Evolutionary conservation across 1,140 invertebrate species (phyloP), one percentile per base, ranked within the genome.

Genomic region (Zelostemma sp.): DNA sequence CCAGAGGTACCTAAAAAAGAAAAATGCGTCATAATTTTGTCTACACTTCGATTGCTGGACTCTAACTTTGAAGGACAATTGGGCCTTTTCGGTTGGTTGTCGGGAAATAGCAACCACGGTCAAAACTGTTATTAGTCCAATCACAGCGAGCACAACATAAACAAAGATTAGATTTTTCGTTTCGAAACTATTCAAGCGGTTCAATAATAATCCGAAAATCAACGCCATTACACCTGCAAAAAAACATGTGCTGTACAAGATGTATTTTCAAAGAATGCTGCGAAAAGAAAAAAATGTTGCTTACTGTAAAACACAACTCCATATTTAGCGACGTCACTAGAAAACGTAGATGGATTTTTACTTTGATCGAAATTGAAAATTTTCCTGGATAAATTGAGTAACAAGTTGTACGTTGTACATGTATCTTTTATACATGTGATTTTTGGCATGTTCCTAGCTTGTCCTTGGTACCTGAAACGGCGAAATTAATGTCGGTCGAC

Each of bases 301-400:
- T 87, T 76, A 89, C 88, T 86, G 38, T 90, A 88, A 1, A 88
- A 70, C 6, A 86, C 74, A 25, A 90, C 86, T 21, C 86, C 86
- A 35, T 84, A 80, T 73, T 90, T 91, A 5, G 89, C 89, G 15
- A 91, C 87, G 19, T 56, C 80, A 15, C 85, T 87, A 0, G 90
- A 90, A 43, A 90, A 84, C 0, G 80, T 68, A 0, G 85, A 89
- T 14, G 89, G 87, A 50, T 87, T 81, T 57, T 88, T 88, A 12
- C 87, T 80, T 14, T 88, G 87, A 21, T 90, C 85, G 41, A 90
- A 79, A 81, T 91, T 91, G 69, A 89, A 89, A 45, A 84, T 59
- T 41, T 73, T 74, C n/a, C 70, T 80, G 9, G 84, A 77, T 18
- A 80, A 68, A 61, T 76, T 71, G 19, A 76, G 49, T 19, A 65